Evolutionary conservation across 1,140 invertebrate species (phyloP).

Genomic region (Drosophila elegans): DNA sequence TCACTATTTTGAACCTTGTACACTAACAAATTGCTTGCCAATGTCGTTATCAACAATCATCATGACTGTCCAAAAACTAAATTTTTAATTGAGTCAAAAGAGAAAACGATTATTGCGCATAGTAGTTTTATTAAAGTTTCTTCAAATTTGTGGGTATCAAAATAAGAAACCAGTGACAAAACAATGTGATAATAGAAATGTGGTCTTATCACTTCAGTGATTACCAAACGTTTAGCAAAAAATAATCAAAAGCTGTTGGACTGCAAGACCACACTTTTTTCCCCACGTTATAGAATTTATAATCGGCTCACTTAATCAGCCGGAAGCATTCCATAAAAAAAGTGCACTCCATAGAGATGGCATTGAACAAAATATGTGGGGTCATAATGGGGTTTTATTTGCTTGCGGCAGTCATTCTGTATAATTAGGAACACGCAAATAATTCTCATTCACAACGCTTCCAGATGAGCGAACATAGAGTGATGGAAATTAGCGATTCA

Average conservation of each 20-base stretch:
- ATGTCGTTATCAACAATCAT: conserved; percentile 7
- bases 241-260: neutral
- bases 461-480: conserved; percentile 9
- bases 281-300: neutral
- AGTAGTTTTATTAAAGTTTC: neutral
- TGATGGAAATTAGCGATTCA: conserved; percentile 28
- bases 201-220: neutral
- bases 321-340: conserved; percentile 13
- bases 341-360: conserved; percentile 6
- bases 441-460: conserved; percentile 23
- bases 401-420: conserved; percentile 1
- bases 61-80: conserved; percentile 25
- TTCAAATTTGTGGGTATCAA: neutral
- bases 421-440: conserved; percentile 46
- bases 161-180: conserved; percentile 9
- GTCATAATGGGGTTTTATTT: conserved; percentile 31
- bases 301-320: conserved; percentile 5
- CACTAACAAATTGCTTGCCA: neutral
- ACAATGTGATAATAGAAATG: neutral
- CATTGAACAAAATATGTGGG: conserved; percentile 14
- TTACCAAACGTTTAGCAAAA: conserved; percentile 1
- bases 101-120: neutral
- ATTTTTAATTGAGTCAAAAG: neutral
- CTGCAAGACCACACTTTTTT: conserved; percentile 4
- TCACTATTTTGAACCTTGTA: neutral